Percentiles rank a stretch among this genome's conserved stretches.
These are phyloP conservation scores for Eubasilissa splendida DNA, from an alignment of 2,888 invertebrate genomes.

Conservation along the genomic window DNA sequence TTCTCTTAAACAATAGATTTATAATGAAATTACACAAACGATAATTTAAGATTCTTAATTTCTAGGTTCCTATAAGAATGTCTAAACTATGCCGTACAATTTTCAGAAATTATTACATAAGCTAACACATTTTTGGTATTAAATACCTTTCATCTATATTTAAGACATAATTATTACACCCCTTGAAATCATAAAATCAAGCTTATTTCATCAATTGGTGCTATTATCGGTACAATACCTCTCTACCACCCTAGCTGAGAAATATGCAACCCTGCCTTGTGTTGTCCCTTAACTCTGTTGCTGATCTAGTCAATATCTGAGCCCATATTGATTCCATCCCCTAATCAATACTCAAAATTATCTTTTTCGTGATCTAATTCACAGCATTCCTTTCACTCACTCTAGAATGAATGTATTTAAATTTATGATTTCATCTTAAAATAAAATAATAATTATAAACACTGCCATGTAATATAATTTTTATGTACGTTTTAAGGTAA, in stretches of 20 bases:
- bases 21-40: constrained; percentile 10
- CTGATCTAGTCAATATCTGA: constrained; percentile 19
- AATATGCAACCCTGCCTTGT: too few species aligned
- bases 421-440: constrained; percentile 28
- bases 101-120: constrained; percentile 1
- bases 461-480: constrained; percentile 55
- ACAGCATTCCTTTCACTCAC: not conserved
- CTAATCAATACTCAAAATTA: not conserved
- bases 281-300: not conserved
- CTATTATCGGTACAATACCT: not conserved
- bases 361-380: not conserved
- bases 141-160: constrained; percentile 34
- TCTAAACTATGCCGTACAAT: constrained; percentile 11
- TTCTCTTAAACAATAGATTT: not conserved
- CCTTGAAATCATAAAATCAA: not conserved
- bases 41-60: constrained; percentile 35
- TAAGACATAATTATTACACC: constrained; percentile 21
- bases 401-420: constrained; percentile 14
- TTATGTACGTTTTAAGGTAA: constrained; percentile 47
- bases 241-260: not conserved
- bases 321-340: not conserved
- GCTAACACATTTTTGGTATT: constrained; percentile 22
- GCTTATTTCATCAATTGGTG: constrained; percentile 8
- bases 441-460: constrained; percentile 44
- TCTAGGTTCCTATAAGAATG: constrained; percentile 31